phyloP scores from a whole-genome alignment of 2,888 invertebrate species.

The Stratiomys singularior region DNA sequence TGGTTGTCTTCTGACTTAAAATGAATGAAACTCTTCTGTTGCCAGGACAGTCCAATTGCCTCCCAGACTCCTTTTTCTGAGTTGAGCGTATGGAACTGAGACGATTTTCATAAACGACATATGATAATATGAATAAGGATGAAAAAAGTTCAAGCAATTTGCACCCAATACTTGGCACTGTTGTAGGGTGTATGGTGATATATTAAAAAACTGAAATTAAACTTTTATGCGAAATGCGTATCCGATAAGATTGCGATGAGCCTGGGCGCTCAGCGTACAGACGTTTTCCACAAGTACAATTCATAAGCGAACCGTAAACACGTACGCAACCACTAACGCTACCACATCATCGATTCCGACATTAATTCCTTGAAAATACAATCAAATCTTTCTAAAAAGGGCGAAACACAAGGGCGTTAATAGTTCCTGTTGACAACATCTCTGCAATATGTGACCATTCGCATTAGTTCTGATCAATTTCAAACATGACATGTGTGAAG shows the following conservation, averaged over 20 bases:
- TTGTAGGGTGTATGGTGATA: neutral
- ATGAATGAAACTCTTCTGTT: too few species aligned
- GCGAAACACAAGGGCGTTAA: conserved; percentile 50
- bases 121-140: neutral
- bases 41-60: too few species aligned
- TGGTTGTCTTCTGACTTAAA: too few species aligned
- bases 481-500: conserved; percentile 43
- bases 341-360: conserved; percentile 50
- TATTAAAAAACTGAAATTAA: conserved; percentile 1
- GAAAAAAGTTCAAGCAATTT: neutral
- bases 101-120: neutral
- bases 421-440: conserved; percentile 46
- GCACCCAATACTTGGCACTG: neutral
- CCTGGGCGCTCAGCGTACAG: neutral
- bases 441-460: conserved; percentile 49
- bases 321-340: neutral
- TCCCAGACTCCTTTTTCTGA: neutral
- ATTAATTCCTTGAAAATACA: conserved; percentile 41
- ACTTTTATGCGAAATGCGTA: neutral
- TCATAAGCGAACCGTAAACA: conserved; percentile 7
- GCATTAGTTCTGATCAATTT: conserved; percentile 49
- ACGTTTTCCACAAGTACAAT: neutral
- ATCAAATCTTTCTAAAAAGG: conserved; percentile 6
- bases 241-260: neutral
- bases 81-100: neutral